phyloP scores from a whole-genome alignment of 2,797 vertebrate species.

The Chloroceryle amazona region DNA sequence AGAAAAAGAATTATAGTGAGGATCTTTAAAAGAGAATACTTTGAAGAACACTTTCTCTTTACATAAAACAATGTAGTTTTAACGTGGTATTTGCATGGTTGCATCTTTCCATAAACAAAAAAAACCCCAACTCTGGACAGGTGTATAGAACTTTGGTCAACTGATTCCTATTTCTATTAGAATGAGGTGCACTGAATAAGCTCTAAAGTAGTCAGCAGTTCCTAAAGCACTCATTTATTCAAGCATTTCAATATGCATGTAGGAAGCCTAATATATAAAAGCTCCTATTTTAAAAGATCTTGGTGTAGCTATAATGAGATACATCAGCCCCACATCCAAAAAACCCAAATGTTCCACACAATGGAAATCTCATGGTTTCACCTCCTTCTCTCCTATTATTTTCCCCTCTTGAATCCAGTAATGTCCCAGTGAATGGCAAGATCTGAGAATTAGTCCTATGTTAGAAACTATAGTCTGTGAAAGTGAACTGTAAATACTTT shows the following conservation, averaged over 20 bases:
- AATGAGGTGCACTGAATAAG: neutral
- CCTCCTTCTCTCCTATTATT: neutral
- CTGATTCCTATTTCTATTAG: neutral
- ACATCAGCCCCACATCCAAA: neutral
- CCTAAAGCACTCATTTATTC: neutral
- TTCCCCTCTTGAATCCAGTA: neutral
- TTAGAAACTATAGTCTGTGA: neutral
- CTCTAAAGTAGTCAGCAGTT: neutral
- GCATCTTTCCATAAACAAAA: neutral
- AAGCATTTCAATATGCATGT: neutral
- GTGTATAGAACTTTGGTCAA: neutral
- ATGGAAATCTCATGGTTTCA: neutral
- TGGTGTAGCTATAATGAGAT: neutral
- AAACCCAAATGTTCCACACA: neutral
- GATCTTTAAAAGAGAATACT: neutral
- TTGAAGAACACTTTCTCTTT: neutral
- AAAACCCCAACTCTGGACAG: neutral
- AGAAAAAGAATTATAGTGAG: neutral
- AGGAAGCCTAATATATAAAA: neutral
- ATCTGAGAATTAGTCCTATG: neutral
- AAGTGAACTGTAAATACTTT: neutral
- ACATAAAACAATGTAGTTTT: neutral
- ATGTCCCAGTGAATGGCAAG: neutral
- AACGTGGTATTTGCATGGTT: fast-evolving
- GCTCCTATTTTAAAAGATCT: neutral